Base-by-base conservation (phyloP, 2,113 vertebrate species). In the Mixornis gularis region DNA sequence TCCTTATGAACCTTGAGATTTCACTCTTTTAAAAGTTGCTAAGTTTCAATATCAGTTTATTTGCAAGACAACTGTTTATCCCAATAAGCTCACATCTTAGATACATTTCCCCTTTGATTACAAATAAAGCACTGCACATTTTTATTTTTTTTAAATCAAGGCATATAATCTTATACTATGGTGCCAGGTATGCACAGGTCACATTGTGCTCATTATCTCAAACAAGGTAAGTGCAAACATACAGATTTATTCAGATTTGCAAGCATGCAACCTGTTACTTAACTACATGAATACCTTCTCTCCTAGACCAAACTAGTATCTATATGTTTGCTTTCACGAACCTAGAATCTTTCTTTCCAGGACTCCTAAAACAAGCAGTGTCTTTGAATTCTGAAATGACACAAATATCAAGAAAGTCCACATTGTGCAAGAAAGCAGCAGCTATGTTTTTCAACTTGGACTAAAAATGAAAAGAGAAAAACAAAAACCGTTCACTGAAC, bases 401-500 rank as follows among this genome's bases (percentile, higher is more conserved):
- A 98, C 96, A 97, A 97, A 97, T 97, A 97, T 95, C 95, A 97
- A 97, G 97, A 97, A 98, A 97, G 95, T 98, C 97, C 97, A 98
- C 91, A 96, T 97, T 96, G 98, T 98, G 98, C 98, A 98, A 98
- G 98, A 97, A 98, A 98, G 98, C 98, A 98, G 98, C 98, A 98
- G 98, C 98, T 98, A 98, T 96, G 96, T 95, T 97, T 98, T 98
- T 97, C 97, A 97, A 98, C 97, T 98, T 93, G 96, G 98, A 97
- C 97, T 98, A 96, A 96, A 97, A 98, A 94, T 93, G 92, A 95
- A 96, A 96, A 97, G 95, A 97, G 95, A 93, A 97, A 97, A 97
- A 97, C 91, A 96, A 97, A 97, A 98, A 98, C 96, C 97, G 98
- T 98, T 98, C 97, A 97, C 97, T 97, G 97, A 97, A 98, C 97